These are phyloP conservation scores for Mohoua ochrocephala DNA, from an alignment of 2,113 vertebrate genomes.

Conservation along the genomic window DNA sequence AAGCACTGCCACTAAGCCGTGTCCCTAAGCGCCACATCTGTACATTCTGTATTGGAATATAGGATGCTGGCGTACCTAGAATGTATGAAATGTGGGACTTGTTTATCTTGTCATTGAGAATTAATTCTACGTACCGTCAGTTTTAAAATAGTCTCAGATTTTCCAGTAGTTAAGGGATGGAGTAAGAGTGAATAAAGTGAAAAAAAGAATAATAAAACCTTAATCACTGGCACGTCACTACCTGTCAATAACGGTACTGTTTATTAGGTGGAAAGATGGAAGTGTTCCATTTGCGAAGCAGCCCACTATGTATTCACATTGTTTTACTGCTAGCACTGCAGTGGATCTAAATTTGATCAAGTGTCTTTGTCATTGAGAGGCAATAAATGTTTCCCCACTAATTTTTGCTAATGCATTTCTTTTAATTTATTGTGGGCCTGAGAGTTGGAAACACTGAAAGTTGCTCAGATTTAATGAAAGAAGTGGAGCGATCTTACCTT, in stretches of 20 bases:
- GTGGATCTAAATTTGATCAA: neutral
- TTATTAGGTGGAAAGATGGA: neutral
- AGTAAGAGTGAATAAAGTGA: neutral
- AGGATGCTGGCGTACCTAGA: neutral
- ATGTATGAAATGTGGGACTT: neutral
- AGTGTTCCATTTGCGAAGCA: neutral
- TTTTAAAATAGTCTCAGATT: neutral
- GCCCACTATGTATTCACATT: neutral
- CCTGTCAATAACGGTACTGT: neutral
- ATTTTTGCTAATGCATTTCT: neutral
- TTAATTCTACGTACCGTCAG: neutral
- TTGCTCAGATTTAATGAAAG: neutral
- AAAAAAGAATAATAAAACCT: neutral
- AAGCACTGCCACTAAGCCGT: neutral
- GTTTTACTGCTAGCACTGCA: neutral
- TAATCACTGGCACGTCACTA: neutral
- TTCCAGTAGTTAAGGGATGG: neutral
- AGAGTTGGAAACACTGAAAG: neutral
- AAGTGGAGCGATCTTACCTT: neutral
- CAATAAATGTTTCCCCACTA: neutral
- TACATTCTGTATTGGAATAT: neutral
- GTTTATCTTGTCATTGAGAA: neutral
- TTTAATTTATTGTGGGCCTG: neutral
- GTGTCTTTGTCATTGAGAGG: neutral
- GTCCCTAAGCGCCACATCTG: accelerated